A percentile compares a stretch with the other conserved stretches of the same genome.
phyloP scores from a whole-genome alignment of 2,797 vertebrate genomes.

The Pipistrellus nathusii region DNA sequence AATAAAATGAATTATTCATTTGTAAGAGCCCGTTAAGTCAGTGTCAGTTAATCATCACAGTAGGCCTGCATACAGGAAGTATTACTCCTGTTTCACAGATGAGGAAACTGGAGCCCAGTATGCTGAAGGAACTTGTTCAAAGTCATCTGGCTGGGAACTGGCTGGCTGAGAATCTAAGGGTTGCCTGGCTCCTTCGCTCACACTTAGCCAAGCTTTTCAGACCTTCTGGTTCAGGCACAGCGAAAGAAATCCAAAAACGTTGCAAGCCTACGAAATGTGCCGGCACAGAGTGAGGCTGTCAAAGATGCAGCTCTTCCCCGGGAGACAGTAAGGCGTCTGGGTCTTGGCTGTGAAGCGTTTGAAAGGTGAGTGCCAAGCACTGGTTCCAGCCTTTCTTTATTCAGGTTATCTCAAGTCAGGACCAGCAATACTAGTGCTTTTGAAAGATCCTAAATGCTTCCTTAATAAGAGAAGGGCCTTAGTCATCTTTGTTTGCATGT shows the following conservation, averaged over 20 bases:
- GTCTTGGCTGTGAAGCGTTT: slow-evolving; percentile 37
- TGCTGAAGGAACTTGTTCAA: background rate
- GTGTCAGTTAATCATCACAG: background rate
- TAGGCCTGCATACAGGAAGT: background rate
- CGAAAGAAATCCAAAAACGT: background rate
- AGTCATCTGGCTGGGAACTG: background rate
- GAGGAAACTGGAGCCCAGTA: background rate
- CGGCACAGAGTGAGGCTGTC: background rate
- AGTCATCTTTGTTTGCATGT: slow-evolving; percentile 34
- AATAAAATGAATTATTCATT: background rate
- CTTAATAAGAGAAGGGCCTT: background rate
- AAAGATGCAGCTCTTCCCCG: background rate
- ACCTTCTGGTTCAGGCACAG: background rate
- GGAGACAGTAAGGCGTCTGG: background rate
- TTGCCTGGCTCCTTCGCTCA: background rate
- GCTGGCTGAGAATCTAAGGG: background rate
- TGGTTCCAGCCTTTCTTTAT: background rate
- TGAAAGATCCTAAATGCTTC: background rate
- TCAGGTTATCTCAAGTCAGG: slow-evolving; percentile 60
- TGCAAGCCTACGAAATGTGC: slow-evolving; percentile 23
- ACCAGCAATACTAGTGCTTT: background rate
- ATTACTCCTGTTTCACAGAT: background rate
- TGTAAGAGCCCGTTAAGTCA: background rate
- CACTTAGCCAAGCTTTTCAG: background rate
- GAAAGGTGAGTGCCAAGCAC: slow-evolving; percentile 1